Base-by-base conservation (phyloP, 1,140 invertebrate species). In the Pararge aegeria region DNA sequence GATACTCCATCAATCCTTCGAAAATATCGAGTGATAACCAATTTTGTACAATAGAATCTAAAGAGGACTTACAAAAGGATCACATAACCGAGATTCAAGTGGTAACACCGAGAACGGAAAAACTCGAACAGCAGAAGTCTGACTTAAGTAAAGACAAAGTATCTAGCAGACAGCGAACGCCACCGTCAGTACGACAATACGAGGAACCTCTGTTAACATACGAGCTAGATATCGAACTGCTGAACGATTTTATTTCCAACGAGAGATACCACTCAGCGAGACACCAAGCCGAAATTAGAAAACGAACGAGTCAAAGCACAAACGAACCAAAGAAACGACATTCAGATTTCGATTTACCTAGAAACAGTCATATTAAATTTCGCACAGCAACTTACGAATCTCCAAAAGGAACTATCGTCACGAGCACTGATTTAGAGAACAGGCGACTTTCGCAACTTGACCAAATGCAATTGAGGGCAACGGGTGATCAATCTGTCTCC, bases 301-400 rank as follows among this genome's bases (percentile, higher is more conserved):
- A 83, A 83, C 81, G 76, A 87, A 75, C 68, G 64, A 86, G 63
- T 66, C 70, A 67, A 66, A 70, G 12, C 61, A 69, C 57, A 68
- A 80, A 76, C 66, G 84, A 87, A 71, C 79, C 86, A 84, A 83
- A 83, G 77, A 91, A 90, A 83, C 75, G 87, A 51, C 88, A 90
- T 66, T 89, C 88, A 46, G 90, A 91, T 56, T 90, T 80, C 62
- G 87, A 90, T 68, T 56, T 91, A 57, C 90, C 89, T 37, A 77
- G 89, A 62, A 91, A 90, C 74, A 89, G 89, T 51, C 90, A 91
- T 51, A 93, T 93, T 55, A 90, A 92, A 75, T 93, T 93, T 72
- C 87, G 90, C 21, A 93, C 92, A 15, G 90, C 92, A 0, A 92
- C 91, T 20, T 92, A 93, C 68, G 92, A 92, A 87, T 82, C 83